phyloP scores from a whole-genome alignment of 2,888 invertebrate species.

The Protophormia terraenovae region DNA sequence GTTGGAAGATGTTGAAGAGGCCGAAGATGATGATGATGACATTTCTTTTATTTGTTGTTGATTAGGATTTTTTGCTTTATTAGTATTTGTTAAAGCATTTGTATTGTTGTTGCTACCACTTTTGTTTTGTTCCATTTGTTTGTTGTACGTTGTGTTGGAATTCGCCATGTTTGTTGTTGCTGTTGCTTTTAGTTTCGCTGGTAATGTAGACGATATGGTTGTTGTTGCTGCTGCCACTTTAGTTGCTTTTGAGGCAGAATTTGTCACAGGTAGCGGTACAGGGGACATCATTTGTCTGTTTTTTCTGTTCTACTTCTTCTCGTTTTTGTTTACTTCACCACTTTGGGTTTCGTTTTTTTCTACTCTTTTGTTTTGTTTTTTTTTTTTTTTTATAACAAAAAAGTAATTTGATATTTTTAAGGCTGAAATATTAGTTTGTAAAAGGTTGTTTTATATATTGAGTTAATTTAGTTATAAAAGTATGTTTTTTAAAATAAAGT shows the following conservation, averaged over 20 bases:
- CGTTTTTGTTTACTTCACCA: background rate
- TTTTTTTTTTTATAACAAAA: too few species aligned
- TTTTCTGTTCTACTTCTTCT: background rate
- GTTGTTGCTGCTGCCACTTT: slow-evolving; percentile 42
- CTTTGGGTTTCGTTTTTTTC: slow-evolving; percentile 3
- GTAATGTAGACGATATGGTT: slow-evolving; percentile 27
- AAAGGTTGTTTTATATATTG: slow-evolving; percentile 3
- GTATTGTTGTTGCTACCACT: slow-evolving; percentile 31
- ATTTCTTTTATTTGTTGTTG: slow-evolving; percentile 45
- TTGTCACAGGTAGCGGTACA: slow-evolving; percentile 58
- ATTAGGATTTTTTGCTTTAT: slow-evolving; percentile 16
- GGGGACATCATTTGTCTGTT: slow-evolving; percentile 64
- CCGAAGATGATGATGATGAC: slow-evolving; percentile 46
- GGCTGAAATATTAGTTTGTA: slow-evolving; percentile 49
- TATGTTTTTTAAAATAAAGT: background rate
- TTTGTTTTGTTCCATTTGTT: slow-evolving; percentile 58
- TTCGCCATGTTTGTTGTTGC: slow-evolving; percentile 58
- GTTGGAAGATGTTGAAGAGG: slow-evolving; percentile 41
- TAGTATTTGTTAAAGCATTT: slow-evolving; percentile 51
- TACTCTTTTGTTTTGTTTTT: slow-evolving; percentile 17
- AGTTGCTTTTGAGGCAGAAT: slow-evolving; percentile 36
- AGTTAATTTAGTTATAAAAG: slow-evolving; percentile 16
- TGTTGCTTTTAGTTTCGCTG: slow-evolving; percentile 27
- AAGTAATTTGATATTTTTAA: slow-evolving; percentile 63
- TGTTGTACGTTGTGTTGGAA: slow-evolving; percentile 43